Conservation (phyloP, 2,797 vertebrate genomes). For the Cryptoprocta ferox region DNA sequence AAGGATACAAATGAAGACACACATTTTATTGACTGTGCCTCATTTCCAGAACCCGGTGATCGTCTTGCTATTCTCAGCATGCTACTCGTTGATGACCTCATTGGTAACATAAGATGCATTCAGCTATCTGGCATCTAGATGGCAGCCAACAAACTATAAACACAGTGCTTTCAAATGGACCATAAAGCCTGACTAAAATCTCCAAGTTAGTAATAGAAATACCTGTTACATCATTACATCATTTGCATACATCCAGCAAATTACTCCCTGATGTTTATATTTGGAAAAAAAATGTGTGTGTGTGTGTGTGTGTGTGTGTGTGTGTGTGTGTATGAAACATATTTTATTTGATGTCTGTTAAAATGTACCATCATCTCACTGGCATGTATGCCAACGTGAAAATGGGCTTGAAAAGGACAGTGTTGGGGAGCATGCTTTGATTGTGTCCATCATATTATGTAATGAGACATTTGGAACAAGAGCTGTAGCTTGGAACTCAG, state of each 20-base stretch:
- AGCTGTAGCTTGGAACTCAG: background rate
- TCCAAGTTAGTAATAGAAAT: conserved; percentile 73
- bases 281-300: background rate
- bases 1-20: conserved; percentile 55
- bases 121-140: conserved; percentile 68
- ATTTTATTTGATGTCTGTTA: background rate
- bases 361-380: background rate
- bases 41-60: conserved; percentile 50
- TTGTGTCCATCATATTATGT: background rate
- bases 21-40: background rate
- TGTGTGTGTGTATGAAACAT: background rate
- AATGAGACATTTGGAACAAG: background rate
- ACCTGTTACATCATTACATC: conserved; percentile 58
- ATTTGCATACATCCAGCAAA: conserved; percentile 50
- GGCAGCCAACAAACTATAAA: conserved; percentile 72
- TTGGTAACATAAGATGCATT: conserved; percentile 65
- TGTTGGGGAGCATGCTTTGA: background rate
- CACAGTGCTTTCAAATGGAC: conserved; percentile 68
- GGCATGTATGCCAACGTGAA: background rate
- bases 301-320: background rate
- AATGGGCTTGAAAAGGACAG: background rate
- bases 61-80: conserved; percentile 70
- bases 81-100: conserved; percentile 65
- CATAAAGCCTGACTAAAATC: conserved; percentile 66
- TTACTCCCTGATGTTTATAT: conserved; percentile 57